These are phyloP conservation scores for Callaeas wilsoni DNA, from an alignment of 2,113 vertebrate genomes.

Conservation along the genomic window DNA sequence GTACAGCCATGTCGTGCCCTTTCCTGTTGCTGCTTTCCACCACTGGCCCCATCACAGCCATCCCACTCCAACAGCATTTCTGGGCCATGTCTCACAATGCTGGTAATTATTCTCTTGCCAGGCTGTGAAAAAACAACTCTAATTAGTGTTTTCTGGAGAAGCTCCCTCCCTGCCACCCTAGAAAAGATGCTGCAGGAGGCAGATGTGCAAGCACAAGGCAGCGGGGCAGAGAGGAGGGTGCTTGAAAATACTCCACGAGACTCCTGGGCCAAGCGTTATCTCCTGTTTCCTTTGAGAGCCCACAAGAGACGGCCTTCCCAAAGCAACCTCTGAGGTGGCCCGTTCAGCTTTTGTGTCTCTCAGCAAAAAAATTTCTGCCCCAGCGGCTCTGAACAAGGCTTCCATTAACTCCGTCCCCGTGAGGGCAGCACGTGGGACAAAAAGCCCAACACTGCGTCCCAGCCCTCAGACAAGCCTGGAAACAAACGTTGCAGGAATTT, in stretches of 20 bases:
- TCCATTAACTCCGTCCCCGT: constrained; percentile 93
- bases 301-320: constrained; percentile 71
- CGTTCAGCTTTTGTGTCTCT: constrained; percentile 83
- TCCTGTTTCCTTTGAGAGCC: constrained; percentile 79
- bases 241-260: not conserved
- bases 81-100: accelerated
- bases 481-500: constrained; percentile 93
- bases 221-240: not conserved
- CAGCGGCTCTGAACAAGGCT: constrained; percentile 86
- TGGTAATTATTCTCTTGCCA: not conserved
- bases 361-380: constrained; percentile 89
- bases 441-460: constrained; percentile 86
- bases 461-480: constrained; percentile 94
- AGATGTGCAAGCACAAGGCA: constrained; percentile 51
- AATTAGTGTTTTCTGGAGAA: constrained; percentile 23
- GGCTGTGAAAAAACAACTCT: constrained; percentile 68
- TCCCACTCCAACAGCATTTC: not conserved
- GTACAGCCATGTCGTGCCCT: not conserved
- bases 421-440: constrained; percentile 88
- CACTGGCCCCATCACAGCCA: not conserved
- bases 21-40: not conserved
- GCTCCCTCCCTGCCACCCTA: not conserved
- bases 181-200: constrained; percentile 22
- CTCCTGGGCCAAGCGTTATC: constrained; percentile 68
- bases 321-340: constrained; percentile 81